These are phyloP conservation scores for Hycleus phaleratus DNA, from an alignment of 1,140 invertebrate genomes.

Conservation along the genomic window DNA sequence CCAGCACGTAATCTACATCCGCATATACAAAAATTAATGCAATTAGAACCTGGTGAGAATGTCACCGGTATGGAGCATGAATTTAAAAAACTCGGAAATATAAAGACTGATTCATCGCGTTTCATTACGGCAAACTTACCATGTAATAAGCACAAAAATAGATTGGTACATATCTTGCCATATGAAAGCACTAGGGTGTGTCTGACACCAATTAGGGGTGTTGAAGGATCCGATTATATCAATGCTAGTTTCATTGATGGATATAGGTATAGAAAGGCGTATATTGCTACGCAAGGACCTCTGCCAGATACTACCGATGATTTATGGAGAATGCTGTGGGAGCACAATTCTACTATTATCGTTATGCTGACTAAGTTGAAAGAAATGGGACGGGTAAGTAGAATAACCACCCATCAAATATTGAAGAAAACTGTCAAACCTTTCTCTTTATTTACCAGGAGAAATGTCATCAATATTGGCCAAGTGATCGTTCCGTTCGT, in stretches of 20 bases:
- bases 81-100: constrained; percentile 94
- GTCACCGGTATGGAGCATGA: constrained; percentile 97
- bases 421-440: no score
- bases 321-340: constrained; percentile 99
- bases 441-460: constrained; percentile 53
- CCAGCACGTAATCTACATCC: constrained; percentile 84
- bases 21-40: constrained; percentile 90
- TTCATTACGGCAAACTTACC: constrained; percentile 94
- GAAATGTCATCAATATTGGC: constrained; percentile 99
- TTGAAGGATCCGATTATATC: constrained; percentile 97
- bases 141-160: constrained; percentile 97
- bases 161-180: constrained; percentile 94
- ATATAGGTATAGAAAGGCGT: constrained; percentile 82
- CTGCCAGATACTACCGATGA: constrained; percentile 93
- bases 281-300: constrained; percentile 97
- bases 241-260: constrained; percentile 98
- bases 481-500: constrained; percentile 88
- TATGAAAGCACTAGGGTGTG: constrained; percentile 94
- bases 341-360: constrained; percentile 98
- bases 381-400: constrained; percentile 87
- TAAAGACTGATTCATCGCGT: constrained; percentile 87
- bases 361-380: constrained; percentile 98
- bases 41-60: constrained; percentile 69
- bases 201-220: constrained; percentile 79
- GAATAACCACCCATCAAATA: no score